These are phyloP conservation scores for Danionella cerebrum DNA, from an alignment of 2,113 vertebrate species.

Conservation along the genomic window DNA sequence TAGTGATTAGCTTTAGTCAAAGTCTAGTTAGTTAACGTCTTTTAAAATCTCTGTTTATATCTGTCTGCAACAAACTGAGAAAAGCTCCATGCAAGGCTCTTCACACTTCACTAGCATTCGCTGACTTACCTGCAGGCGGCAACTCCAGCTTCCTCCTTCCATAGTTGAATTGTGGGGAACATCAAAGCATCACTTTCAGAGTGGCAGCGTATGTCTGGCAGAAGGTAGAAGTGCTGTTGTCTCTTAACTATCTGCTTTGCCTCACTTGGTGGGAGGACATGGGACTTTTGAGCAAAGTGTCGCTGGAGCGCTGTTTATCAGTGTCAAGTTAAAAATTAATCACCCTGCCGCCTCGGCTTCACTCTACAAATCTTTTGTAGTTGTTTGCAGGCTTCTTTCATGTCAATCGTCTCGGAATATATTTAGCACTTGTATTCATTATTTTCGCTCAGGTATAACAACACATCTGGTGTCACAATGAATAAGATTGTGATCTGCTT, in stretches of 20 bases:
- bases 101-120: constrained; percentile 3
- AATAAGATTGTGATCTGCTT: constrained; percentile 8
- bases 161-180: constrained; percentile 1
- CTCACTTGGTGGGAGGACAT: constrained; percentile 34
- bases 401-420: constrained; percentile 20
- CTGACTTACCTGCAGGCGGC: constrained; percentile 27
- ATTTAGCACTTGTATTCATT: constrained; percentile 30
- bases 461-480: constrained; percentile 9
- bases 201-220: constrained; percentile 24
- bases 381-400: constrained; percentile 26
- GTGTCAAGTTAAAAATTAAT: constrained; percentile 31
- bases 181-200: constrained; percentile 28
- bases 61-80: background rate
- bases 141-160: background rate
- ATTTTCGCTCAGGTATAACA: constrained; percentile 13
- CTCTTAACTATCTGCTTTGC: constrained; percentile 33
- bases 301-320: constrained; percentile 26
- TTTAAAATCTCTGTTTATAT: background rate
- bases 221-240: constrained; percentile 22
- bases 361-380: constrained; percentile 15
- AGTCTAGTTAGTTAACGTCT: no score
- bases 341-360: constrained; percentile 15
- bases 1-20: background rate
- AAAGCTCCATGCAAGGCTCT: background rate
- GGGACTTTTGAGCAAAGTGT: constrained; percentile 26